Conservation (phyloP, 2,113 vertebrate genomes). For the Stercorarius parasiticus region DNA sequence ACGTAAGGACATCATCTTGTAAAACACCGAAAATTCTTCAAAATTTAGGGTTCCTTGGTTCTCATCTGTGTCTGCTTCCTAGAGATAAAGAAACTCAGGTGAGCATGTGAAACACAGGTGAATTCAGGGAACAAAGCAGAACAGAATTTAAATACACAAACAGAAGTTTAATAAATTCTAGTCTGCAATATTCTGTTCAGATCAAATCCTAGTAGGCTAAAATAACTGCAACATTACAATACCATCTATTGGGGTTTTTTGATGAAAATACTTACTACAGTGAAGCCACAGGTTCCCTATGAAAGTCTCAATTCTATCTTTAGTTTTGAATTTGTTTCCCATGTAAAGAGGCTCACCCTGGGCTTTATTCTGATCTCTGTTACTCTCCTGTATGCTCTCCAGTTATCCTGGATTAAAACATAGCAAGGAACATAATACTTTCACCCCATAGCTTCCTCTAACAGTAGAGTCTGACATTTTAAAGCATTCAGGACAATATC, state of each 20-base stretch:
- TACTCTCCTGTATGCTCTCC: not conserved
- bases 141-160: not conserved
- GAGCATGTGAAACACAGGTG: not conserved
- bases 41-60: conserved; percentile 94
- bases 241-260: not conserved
- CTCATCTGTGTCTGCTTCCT: conserved; percentile 98
- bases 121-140: not conserved
- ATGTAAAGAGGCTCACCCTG: not conserved
- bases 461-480: not conserved
- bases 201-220: not conserved
- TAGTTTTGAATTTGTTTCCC: not conserved
- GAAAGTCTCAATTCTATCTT: not conserved
- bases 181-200: not conserved
- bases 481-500: not conserved
- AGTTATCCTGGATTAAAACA: not conserved
- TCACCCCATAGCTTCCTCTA: not conserved
- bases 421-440: not conserved
- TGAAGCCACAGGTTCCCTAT: not conserved
- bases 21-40: conserved; percentile 96
- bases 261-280: not conserved
- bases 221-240: not conserved
- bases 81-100: not conserved
- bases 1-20: conserved; percentile 97
- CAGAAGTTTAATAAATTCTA: not conserved
- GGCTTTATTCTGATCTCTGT: not conserved